Evolutionary conservation across 2,113 vertebrate genomes (phyloP).

Genomic region (Vidua macroura): DNA sequence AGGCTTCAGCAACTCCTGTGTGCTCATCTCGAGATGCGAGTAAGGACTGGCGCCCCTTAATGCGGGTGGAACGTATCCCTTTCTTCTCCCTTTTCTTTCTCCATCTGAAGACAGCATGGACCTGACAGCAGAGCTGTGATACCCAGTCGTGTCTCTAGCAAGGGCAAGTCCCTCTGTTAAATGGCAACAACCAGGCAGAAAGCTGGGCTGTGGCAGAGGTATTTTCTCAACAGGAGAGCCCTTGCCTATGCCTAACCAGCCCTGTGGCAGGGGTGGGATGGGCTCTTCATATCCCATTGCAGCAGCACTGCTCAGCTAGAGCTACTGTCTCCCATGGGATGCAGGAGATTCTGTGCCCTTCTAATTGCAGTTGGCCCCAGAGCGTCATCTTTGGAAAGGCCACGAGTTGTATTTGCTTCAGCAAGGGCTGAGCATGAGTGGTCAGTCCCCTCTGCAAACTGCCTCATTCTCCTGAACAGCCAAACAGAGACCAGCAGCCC

Average conservation of each 20-base stretch:
- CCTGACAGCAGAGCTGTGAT: background rate
- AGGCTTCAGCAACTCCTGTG: background rate
- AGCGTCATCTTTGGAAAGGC: background rate
- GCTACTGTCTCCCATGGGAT: background rate
- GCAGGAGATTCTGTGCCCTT: background rate
- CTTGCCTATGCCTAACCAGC: background rate
- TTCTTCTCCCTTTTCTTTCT: background rate
- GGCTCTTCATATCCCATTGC: rapidly evolving
- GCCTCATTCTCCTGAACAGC: background rate
- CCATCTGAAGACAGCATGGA: background rate
- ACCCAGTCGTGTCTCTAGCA: rapidly evolving
- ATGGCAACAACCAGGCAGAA: background rate
- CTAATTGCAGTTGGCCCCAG: background rate
- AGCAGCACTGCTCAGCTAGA: background rate
- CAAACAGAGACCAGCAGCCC: background rate
- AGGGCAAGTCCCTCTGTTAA: background rate
- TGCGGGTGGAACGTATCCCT: background rate
- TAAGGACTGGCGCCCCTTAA: background rate
- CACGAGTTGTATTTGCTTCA: background rate
- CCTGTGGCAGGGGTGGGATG: too few relatives aligned
- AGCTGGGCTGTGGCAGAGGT: background rate
- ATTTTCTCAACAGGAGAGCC: background rate
- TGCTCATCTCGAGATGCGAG: background rate
- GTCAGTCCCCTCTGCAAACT: background rate
- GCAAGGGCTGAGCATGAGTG: rapidly evolving